Conservation (phyloP, 2,797 vertebrate species). For the Carduelis carduelis region DNA sequence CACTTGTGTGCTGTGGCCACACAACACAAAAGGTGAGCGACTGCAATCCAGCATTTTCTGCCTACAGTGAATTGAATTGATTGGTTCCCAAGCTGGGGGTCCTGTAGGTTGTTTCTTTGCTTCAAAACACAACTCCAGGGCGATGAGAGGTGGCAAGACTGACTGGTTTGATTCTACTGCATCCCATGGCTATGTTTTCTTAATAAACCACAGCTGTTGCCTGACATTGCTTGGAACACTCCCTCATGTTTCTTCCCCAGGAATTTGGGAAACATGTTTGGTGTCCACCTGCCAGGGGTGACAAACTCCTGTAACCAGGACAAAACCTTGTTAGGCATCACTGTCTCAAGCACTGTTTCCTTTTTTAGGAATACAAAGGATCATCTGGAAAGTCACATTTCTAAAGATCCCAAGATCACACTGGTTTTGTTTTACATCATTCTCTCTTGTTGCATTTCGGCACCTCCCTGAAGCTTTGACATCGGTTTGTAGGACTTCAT, state of each 20-base stretch:
- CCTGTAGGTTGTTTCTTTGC: neutral
- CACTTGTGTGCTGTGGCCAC: neutral
- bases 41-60: neutral
- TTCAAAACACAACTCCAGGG: neutral
- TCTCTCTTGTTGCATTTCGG: neutral
- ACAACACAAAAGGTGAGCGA: neutral
- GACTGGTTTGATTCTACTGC: neutral
- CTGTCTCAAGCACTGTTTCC: neutral
- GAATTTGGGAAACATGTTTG: neutral
- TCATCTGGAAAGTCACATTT: neutral
- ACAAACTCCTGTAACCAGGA: neutral
- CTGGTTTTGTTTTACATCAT: neutral
- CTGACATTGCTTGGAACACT: neutral
- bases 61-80: neutral
- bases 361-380: neutral
- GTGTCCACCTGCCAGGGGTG: neutral
- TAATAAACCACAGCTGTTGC: neutral
- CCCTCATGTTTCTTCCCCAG: neutral
- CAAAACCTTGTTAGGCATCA: neutral
- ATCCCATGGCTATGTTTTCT: neutral
- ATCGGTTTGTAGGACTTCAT: neutral
- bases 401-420: neutral
- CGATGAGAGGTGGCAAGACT: neutral
- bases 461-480: neutral
- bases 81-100: neutral